Evolutionary conservation across 2,113 vertebrate genomes (phyloP), one percentile per base, ranked within the genome.

Genomic region (Mungos mungo): DNA sequence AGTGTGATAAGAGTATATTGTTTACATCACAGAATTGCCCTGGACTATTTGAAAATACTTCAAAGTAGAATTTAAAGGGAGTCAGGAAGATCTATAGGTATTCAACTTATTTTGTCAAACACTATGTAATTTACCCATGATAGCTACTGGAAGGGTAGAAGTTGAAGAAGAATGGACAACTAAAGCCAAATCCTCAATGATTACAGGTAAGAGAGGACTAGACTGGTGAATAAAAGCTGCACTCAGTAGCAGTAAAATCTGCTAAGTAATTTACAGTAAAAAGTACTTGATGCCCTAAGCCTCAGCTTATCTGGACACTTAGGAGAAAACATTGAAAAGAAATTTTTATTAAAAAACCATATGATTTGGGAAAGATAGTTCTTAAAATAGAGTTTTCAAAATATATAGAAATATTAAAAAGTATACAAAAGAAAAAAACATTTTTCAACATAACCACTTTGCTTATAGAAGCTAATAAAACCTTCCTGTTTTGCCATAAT

Each of bases 401-500:
- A 98, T 63, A 92, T 8, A 33, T 15, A 69, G 25, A 83, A 71
- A 88, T 47, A 0, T 14, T 72, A 23, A 87, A 96, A 95, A 94
- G 65, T 2, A 11, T 77, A 4, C 54, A 72, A 35, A 72, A 41
- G 33, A 16, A 85, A 41, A 74, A 97, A 45, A 2, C 5, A 68
- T 93, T 38, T 41, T 38, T 82, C 38, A 87, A 57, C 79, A 1
- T 54, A 86, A 89, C 38, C 92, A n/a, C 38, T 92, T 94, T 83
- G 88, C 96, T 95, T 85, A 68, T 77, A 50, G 66, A 92, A 0
- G 1, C 41, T 97, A 95, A 96, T 66, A 57, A 18, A 96, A 86
- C 57, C 87, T 47, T 95, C 54, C 83, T 86, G 50, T 91, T 97
- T 98, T 96, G 35, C 91, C 86, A 96, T 65, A 97, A 79, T n/a